phyloP scores from a whole-genome alignment of 2,888 invertebrate genomes.

The Coremacera marginata region DNA sequence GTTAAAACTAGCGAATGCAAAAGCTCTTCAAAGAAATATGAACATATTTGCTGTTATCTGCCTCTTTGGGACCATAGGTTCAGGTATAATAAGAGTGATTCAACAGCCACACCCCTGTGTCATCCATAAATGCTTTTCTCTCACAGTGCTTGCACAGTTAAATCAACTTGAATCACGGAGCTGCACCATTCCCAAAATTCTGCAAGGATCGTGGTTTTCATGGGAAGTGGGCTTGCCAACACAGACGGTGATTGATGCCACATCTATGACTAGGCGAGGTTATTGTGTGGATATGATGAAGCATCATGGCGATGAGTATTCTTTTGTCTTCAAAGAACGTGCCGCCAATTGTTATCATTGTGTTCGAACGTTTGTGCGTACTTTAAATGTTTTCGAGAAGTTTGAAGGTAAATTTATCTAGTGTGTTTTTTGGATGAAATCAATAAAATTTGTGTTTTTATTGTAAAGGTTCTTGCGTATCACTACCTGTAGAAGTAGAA shows the following conservation, averaged over 20 bases:
- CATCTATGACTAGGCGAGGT: constrained; percentile 82
- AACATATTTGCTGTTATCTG: neutral
- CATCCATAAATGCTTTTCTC: neutral
- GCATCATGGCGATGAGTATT: constrained; percentile 86
- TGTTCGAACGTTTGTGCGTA: constrained; percentile 85
- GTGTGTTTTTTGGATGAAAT: neutral
- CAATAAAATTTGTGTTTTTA: neutral
- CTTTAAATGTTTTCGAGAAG: constrained; percentile 90
- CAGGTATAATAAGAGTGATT: constrained; percentile 10
- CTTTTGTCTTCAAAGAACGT: constrained; percentile 81
- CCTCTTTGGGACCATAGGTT: neutral
- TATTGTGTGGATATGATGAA: constrained; percentile 77
- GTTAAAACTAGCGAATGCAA: no score
- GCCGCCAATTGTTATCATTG: constrained; percentile 81
- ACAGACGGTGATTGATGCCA: constrained; percentile 84
- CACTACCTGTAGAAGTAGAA: constrained; percentile 74
- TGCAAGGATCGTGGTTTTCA: constrained; percentile 92
- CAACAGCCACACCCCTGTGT: constrained; percentile 24
- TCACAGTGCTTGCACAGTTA: neutral
- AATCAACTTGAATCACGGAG: constrained; percentile 11
- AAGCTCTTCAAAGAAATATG: neutral
- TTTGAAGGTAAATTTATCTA: constrained; percentile 76
- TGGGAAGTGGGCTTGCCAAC: constrained; percentile 88
- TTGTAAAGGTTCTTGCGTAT: constrained; percentile 81
- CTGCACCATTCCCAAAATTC: constrained; percentile 82